A percentile compares a stretch with the other conserved stretches of the same genome.
Conservation (phyloP, 2,797 vertebrate species). For the Danio kyathit region DNA sequence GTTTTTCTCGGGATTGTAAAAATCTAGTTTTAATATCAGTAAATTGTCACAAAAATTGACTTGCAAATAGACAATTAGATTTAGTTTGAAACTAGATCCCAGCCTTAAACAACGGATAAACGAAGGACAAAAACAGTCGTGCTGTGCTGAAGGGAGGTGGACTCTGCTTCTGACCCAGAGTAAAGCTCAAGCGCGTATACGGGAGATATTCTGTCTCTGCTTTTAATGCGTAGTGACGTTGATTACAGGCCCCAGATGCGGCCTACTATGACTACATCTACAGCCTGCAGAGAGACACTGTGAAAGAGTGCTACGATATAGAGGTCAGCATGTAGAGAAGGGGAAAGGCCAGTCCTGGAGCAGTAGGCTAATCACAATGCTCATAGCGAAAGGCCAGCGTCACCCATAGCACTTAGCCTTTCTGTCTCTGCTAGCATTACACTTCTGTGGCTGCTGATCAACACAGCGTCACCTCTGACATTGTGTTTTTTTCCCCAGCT, state of each 20-base stretch:
- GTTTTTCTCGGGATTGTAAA: neutral
- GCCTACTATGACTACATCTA: constrained; percentile 33
- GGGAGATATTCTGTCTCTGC: constrained; percentile 65
- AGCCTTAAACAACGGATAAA: neutral
- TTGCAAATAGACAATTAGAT: neutral
- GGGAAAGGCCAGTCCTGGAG: constrained; percentile 26
- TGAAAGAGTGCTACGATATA: constrained; percentile 22
- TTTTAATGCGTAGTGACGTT: constrained; percentile 68
- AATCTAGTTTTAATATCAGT: neutral
- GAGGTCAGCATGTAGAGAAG: constrained; percentile 35
- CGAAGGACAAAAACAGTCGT: constrained; percentile 41
- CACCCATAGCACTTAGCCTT: constrained; percentile 33
- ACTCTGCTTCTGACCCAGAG: constrained; percentile 15
- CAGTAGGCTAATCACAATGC: constrained; percentile 37
- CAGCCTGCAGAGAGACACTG: constrained; percentile 45
- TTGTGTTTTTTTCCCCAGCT: neutral
- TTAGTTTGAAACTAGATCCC: neutral
- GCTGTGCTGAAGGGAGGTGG: constrained; percentile 14
- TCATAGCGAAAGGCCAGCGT: constrained; percentile 24
- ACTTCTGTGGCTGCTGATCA: constrained; percentile 13
- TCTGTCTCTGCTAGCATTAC: constrained; percentile 16
- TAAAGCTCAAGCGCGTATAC: constrained; percentile 42
- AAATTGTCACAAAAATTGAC: neutral
- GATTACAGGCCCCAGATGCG: constrained; percentile 57
- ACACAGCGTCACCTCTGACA: constrained; percentile 32